Evolutionary conservation across 2,113 vertebrate genomes (phyloP), one percentile per base, ranked within the genome.

Genomic region (Neodon shergylaensis): DNA sequence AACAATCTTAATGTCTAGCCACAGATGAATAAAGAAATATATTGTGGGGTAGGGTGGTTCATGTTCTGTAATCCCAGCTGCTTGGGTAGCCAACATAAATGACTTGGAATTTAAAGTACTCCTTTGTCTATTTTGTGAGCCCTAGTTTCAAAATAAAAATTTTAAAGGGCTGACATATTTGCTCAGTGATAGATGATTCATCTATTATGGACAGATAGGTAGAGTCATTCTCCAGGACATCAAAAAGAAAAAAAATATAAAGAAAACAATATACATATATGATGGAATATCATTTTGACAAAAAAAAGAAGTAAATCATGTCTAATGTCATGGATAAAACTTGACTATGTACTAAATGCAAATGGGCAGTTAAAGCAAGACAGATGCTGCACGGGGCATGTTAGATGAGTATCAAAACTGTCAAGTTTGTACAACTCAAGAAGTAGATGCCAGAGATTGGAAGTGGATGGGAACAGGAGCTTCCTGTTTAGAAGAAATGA

Each of bases 291-390:
- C 4, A 28, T n/a, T 54, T 36, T 72, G 21, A n/a, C 19, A 54
- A 17, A 52, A 72, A 72, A 87, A 1, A 24, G 44, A 86, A 28
- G 21, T 39, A 72, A 70, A 39, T 72, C 52, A 54, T 39, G 54
- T 72, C 12, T 33, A 72, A 28, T 14, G 54, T 72, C 6, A 4
- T 87, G 21, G 33, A 87, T 72, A 26, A 8, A 39, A 39, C 68
- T 72, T 54, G 33, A 72, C 33, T 70, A 26, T 54, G 52, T 54
- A 10, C 13, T 88, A 88, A 88, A 42, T 76, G 47, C 68, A 89
- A 91, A 54, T 94, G 73, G 19, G 33, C 14, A 84, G 22, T 89
- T 54, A 73, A 14, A 72, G 78, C 54, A 90, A 86, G 19, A 72
- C 16, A 89, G 49, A 49, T 31, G 31, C 9, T 81, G 17, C 2